Evolutionary conservation across 2,888 invertebrate genomes (phyloP).

Genomic region (Drosophila fungiperda): DNA sequence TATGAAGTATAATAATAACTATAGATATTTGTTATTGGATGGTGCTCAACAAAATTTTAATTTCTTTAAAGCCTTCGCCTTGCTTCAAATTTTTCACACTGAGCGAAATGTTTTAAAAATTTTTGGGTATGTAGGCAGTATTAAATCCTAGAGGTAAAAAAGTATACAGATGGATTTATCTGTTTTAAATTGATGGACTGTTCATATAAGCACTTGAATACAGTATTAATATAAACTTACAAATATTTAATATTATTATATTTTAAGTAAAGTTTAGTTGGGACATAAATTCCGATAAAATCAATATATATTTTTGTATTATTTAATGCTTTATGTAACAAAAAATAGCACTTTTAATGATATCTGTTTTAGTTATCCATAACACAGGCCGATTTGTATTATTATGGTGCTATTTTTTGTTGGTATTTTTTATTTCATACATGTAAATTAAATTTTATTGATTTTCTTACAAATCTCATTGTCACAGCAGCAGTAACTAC

Average conservation of each 20-base stretch:
- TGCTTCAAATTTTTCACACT: neutral
- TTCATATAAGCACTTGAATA: neutral
- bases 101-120: neutral
- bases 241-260: neutral
- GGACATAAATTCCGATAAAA: neutral
- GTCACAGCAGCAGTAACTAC: conserved; percentile 61
- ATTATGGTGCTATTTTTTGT: neutral
- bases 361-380: neutral
- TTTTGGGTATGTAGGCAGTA: neutral
- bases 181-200: no score
- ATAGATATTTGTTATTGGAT: neutral
- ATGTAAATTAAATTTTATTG: neutral
- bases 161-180: no score
- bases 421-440: neutral
- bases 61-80: neutral
- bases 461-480: neutral
- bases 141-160: neutral
- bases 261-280: conserved; percentile 15
- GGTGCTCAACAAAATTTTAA: neutral
- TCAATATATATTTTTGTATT: neutral
- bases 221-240: neutral
- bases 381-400: neutral
- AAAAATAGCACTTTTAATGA: neutral
- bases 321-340: neutral
- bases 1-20: neutral